Percentiles rank a stretch among this genome's conserved stretches.
Evolutionary conservation across 2,113 vertebrate genomes (phyloP).

Genomic region (Esox niger): DNA sequence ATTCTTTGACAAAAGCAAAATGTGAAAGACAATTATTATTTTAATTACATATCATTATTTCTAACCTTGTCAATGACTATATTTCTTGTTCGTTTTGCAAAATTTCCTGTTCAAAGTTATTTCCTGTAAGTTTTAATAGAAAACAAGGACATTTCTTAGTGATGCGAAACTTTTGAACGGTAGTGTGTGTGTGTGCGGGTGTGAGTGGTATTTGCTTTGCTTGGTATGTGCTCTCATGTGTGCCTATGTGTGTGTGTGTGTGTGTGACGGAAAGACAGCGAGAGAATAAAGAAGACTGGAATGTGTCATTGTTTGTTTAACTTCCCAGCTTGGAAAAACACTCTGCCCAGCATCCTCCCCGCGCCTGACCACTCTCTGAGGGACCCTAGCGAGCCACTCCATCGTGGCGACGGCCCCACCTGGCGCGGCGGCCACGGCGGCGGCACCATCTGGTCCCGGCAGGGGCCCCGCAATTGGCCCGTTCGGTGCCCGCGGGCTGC

Average conservation of each 20-base stretch:
- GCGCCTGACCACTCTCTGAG: constrained; percentile 2
- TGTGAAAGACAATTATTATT: too few species aligned
- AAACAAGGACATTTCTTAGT: too few species aligned
- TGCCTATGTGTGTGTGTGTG: constrained; percentile 11
- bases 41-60: too few species aligned
- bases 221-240: constrained; percentile 9
- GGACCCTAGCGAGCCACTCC: constrained; percentile 26
- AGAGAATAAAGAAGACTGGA: constrained; percentile 19
- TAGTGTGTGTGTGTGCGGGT: too few species aligned
- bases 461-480: constrained; percentile 58
- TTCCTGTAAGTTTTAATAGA: too few species aligned
- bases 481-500: constrained; percentile 44
- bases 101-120: too few species aligned
- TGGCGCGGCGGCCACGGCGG: constrained; percentile 56
- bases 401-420: constrained; percentile 60
- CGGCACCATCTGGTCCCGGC: constrained; percentile 72
- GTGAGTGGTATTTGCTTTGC: too few species aligned
- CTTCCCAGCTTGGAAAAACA: constrained; percentile 45
- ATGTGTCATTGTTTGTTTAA: constrained; percentile 44
- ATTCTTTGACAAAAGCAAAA: too few species aligned
- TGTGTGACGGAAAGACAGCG: background rate
- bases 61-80: too few species aligned
- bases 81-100: too few species aligned
- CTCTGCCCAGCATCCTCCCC: constrained; percentile 28
- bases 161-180: too few species aligned